Percentiles rank a stretch among this genome's conserved stretches.
phyloP scores from a whole-genome alignment of 2,797 vertebrate genomes.

The Pangasius krempfi region DNA sequence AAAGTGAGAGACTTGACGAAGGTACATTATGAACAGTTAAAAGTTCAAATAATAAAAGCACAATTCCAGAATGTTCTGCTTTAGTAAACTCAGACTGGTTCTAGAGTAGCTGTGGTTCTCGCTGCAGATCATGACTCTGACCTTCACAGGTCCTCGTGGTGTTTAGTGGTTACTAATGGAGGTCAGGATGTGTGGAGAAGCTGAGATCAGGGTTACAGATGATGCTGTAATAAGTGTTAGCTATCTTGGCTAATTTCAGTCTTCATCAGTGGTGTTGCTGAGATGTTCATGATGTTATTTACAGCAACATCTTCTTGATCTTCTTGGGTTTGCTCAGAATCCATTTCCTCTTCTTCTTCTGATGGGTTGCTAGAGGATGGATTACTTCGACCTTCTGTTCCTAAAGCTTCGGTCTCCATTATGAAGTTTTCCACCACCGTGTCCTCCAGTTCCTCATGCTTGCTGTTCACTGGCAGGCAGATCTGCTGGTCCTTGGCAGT shows the following conservation, averaged over 20 bases:
- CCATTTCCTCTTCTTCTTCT: conserved; percentile 17
- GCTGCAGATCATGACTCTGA: neutral
- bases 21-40: no score
- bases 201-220: neutral
- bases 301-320: neutral
- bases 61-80: neutral
- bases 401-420: conserved; percentile 36
- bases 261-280: conserved; percentile 17
- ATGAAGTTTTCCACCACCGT: conserved; percentile 34
- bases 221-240: conserved; percentile 12
- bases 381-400: conserved; percentile 41
- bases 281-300: conserved; percentile 30
- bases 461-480: neutral
- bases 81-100: conserved; percentile 10
- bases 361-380: neutral
- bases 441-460: conserved; percentile 20
- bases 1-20: neutral
- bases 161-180: neutral
- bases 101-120: neutral
- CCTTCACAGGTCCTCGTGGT: neutral
- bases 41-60: neutral
- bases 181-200: neutral
- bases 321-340: conserved; percentile 13
- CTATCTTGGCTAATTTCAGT: conserved; percentile 39
- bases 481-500: neutral